Evolutionary conservation across 2,797 vertebrate species (phyloP), one percentile per base, ranked within the genome.

Genomic region (Chaenodraco wilsoni): DNA sequence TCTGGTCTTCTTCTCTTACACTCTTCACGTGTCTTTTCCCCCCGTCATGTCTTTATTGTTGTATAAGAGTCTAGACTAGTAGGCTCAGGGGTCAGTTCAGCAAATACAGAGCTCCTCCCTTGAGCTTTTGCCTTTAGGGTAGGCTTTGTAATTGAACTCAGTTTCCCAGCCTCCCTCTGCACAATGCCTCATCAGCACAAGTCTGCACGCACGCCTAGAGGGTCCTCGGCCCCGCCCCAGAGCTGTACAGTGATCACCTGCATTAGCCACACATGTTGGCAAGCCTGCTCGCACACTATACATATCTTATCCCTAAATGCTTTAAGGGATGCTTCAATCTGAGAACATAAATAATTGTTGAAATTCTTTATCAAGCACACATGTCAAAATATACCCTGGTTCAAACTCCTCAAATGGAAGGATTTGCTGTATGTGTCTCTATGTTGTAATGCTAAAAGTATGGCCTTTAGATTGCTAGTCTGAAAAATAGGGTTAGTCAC

Each of bases 1-100:
- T 21, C 17, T 37, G 45, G 45, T 73, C 31, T 27, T 69, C 40
- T 11, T 64, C 14, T 37, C 46, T 69, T 21, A 40, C 60, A 37
- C 43, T 16, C 63, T 69, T 74, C 52, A 58, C 69, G 60, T 46
- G 23, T 58, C 45, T 33, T 50, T 51, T 41, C 54, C 52, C 40
- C 44, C 21, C 40, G 45, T 41, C 7, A 14, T 67, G 46, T 72
- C 62, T 65, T 52, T 69, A n/a, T n/a, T 51, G 78, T 78, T 87
- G 74, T 89, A 76, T 78, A 85, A 86, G 72, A 81, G 87, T 92
- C 82, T 87, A 89, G 86, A 89, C 74, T 51, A 73, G 65, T 50
- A 51, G 66, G 80, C 69, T 79, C 60, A 82, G 70, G 72, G 84
- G 83, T 88, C 81, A 82, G 54, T 68, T 79, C 69, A 76, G 74